Evolutionary conservation across 2,797 vertebrate species (phyloP).

Genomic region (Falco cherrug): DNA sequence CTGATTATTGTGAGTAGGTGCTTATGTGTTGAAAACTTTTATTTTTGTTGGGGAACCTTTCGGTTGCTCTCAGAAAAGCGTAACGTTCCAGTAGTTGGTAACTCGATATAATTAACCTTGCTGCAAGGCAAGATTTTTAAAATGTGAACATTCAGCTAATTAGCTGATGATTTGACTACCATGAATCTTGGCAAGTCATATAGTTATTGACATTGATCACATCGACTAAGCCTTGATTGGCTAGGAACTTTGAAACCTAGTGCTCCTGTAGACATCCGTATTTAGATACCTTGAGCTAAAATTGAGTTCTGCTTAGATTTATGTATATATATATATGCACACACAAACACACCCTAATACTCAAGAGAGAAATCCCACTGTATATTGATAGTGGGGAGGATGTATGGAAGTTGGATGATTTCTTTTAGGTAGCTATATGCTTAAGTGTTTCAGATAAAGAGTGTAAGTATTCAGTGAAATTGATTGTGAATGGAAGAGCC

Average conservation of each 20-base stretch:
- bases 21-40: not conserved
- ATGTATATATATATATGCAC: not conserved
- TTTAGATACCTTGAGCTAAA: not conserved
- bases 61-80: not conserved
- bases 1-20: not conserved
- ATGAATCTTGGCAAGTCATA: not conserved
- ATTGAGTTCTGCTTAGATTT: not conserved
- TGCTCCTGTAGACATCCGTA: not conserved
- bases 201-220: not conserved
- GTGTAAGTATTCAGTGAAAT: not conserved
- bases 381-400: not conserved
- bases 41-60: not conserved
- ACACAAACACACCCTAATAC: not conserved
- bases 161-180: not conserved
- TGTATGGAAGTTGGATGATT: not conserved
- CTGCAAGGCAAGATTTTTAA: not conserved
- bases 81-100: not conserved
- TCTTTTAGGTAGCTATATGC: not conserved
- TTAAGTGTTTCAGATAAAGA: not conserved
- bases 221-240: not conserved
- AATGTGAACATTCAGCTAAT: not conserved
- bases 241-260: not conserved
- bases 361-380: not conserved
- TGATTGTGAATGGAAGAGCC: not conserved
- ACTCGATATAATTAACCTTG: not conserved